A percentile compares a stretch with the other conserved stretches of the same genome.
These are phyloP conservation scores for Trilocha varians DNA, from an alignment of 2,888 invertebrate species.

Conservation along the genomic window DNA sequence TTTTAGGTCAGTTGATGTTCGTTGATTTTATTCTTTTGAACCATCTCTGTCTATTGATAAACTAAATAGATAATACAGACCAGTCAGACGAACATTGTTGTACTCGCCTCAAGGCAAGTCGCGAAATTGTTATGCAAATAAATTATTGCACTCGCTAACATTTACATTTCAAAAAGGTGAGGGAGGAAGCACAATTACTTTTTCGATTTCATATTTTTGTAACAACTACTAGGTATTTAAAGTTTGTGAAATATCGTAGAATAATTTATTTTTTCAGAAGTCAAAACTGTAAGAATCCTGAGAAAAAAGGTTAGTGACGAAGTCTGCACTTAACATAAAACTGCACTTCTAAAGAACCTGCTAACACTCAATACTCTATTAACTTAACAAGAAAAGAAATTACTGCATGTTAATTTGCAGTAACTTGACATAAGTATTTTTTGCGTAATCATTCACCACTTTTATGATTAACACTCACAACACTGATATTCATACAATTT, in stretches of 20 bases:
- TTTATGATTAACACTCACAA: neutral
- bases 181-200: neutral
- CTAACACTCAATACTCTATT: neutral
- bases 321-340: too few relatives aligned
- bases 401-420: neutral
- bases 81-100: conserved; percentile 17
- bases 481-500: neutral
- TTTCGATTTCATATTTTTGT: neutral
- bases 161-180: neutral
- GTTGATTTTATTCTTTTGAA: conserved; percentile 12
- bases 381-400: neutral
- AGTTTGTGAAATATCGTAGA: too few relatives aligned
- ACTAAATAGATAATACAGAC: neutral
- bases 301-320: too few relatives aligned
- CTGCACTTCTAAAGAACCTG: too few relatives aligned
- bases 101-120: conserved; percentile 36
- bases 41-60: conserved; percentile 19
- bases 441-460: neutral
- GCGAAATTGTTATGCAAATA: conserved; percentile 60
- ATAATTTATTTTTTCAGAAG: too few relatives aligned
- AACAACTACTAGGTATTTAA: neutral
- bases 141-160: conserved; percentile 22
- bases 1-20: neutral
- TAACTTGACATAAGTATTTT: neutral
- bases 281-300: too few relatives aligned